Evolutionary conservation across 2,888 invertebrate species (phyloP).

Genomic region (Dynastes tityus): DNA sequence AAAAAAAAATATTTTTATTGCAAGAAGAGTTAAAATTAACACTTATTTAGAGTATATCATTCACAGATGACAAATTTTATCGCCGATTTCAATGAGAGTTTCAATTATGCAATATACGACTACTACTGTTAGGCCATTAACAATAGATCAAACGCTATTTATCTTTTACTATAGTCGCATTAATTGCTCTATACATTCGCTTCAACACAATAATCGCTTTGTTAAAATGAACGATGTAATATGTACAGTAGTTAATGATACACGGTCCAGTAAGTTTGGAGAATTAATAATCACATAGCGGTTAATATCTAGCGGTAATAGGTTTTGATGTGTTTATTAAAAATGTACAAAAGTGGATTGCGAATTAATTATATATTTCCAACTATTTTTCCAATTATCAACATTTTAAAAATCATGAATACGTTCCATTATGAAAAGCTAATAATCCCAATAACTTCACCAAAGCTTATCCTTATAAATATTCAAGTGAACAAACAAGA

Average conservation of each 20-base stretch:
- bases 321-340: conserved; percentile 3
- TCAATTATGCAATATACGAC: conserved; percentile 5
- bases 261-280: neutral
- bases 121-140: neutral
- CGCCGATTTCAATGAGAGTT: neutral
- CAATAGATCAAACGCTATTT: neutral
- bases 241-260: neutral
- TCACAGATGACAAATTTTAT: neutral
- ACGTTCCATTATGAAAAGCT: no score
- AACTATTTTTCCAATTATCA: no score
- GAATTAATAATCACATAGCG: neutral
- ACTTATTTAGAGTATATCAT: no score
- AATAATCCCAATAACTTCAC: no score
- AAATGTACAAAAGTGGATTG: no score
- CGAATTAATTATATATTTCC: no score
- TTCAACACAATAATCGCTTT: neutral
- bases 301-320: neutral
- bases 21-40: no score
- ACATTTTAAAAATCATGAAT: no score
- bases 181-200: neutral
- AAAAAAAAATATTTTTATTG: no score
- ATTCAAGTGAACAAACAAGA: no score
- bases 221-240: neutral
- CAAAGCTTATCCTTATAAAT: no score
- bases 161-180: neutral